phyloP scores from a whole-genome alignment of 2,797 vertebrate genomes.

The Iguana delicatissima region DNA sequence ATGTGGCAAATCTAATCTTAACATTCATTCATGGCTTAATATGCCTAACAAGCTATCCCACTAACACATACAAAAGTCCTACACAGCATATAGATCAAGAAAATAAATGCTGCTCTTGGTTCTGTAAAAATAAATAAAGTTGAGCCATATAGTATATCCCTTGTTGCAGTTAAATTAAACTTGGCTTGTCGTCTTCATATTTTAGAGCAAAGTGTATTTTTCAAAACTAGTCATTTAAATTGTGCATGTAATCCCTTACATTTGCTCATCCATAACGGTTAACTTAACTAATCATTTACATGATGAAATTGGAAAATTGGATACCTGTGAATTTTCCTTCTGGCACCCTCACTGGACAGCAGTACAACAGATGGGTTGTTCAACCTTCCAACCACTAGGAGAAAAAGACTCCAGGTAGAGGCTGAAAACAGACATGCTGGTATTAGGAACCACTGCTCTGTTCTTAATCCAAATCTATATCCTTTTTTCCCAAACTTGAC shows the following conservation, averaged over 20 bases:
- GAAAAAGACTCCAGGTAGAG: conserved; percentile 49
- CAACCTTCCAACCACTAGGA: conserved; percentile 54
- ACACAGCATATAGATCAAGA: conserved; percentile 35
- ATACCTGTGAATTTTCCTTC: conserved; percentile 43
- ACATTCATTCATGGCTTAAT: conserved; percentile 27
- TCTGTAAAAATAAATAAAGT: conserved; percentile 36
- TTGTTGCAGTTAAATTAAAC: conserved; percentile 41
- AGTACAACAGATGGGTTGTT: conserved; percentile 50
- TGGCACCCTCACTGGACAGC: conserved; percentile 41
- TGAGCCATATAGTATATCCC: conserved; percentile 36
- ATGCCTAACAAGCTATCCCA: conserved; percentile 22
- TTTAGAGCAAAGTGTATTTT: conserved; percentile 47
- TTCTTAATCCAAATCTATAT: conserved; percentile 40
- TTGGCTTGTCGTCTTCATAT: conserved; percentile 33
- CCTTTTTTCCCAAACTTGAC: conserved; percentile 14
- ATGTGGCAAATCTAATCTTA: conserved; percentile 35
- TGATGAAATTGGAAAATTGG: conserved; percentile 34
- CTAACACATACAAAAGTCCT: conserved; percentile 22
- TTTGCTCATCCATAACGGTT: conserved; percentile 26
- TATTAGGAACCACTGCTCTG: conserved; percentile 41
- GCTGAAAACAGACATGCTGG: conserved; percentile 50
- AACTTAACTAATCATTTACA: conserved; percentile 37
- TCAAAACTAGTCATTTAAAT: conserved; percentile 34
- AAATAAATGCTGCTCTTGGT: conserved; percentile 14
- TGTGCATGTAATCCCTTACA: background rate